A percentile compares a stretch with the other conserved stretches of the same genome.
Conservation (phyloP, 2,797 vertebrate species). For the Delichon dasypus region DNA sequence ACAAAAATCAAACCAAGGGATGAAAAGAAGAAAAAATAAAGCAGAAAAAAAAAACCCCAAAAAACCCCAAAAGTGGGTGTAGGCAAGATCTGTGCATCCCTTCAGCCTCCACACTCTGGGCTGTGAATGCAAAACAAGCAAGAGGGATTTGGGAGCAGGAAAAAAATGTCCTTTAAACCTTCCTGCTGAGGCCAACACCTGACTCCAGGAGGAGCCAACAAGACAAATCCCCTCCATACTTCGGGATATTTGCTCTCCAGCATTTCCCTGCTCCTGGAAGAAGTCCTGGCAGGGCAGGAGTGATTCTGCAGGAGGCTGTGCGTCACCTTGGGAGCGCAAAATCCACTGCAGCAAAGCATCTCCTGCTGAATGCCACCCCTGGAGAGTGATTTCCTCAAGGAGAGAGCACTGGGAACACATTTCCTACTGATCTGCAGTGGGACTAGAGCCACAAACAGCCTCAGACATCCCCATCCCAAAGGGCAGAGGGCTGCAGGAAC, state of each 20-base stretch:
- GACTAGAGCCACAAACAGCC: not conserved
- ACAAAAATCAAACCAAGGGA: not conserved
- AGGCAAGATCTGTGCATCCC: not conserved
- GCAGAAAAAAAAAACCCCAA: not conserved
- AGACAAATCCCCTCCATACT: not conserved
- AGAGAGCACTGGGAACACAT: not conserved
- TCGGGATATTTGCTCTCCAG: not conserved
- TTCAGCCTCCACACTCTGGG: not conserved
- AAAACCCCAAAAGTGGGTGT: not conserved
- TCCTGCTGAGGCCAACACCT: not conserved
- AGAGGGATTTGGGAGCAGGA: not conserved
- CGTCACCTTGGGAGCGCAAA: not conserved
- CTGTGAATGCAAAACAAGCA: not conserved
- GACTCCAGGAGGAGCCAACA: not conserved
- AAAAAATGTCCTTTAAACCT: not conserved
- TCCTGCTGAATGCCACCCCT: not conserved
- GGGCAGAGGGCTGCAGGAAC: not conserved
- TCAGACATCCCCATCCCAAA: not conserved
- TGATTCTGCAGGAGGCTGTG: not conserved
- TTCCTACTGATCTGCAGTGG: not conserved
- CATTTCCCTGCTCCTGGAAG: not conserved
- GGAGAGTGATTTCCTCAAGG: not conserved
- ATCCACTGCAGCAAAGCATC: not conserved
- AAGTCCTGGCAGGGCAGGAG: not conserved
- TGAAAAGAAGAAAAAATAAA: not conserved